A percentile compares a stretch with the other conserved stretches of the same genome.
These are phyloP conservation scores for Maconellicoccus hirsutus DNA, from an alignment of 1,140 invertebrate species.

Conservation along the genomic window DNA sequence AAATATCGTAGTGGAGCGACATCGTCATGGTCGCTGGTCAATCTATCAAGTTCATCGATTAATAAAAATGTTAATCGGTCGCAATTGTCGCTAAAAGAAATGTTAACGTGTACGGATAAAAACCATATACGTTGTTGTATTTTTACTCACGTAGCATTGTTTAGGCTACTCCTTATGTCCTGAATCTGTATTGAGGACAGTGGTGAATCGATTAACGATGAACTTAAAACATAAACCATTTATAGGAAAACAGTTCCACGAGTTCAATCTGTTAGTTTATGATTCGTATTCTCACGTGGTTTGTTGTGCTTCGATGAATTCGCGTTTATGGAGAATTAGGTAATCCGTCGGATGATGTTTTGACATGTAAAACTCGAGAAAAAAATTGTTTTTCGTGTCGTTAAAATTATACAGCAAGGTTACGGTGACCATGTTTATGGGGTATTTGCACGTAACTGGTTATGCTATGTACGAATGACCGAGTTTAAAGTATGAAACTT, in stretches of 20 bases:
- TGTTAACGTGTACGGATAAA: neutral
- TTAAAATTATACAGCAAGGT: constrained; percentile 1
- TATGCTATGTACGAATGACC: neutral
- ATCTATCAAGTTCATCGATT: constrained; percentile 1
- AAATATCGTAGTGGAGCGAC: neutral
- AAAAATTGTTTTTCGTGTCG: too few species aligned
- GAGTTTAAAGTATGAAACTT: neutral
- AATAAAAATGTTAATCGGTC: constrained; percentile 5
- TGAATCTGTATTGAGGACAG: neutral
- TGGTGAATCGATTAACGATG: neutral
- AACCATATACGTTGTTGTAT: neutral
- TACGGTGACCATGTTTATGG: neutral
- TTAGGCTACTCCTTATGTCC: neutral
- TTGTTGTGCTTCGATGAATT: too few species aligned
- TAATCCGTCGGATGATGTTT: too few species aligned
- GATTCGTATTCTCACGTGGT: too few species aligned
- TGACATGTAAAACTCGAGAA: too few species aligned
- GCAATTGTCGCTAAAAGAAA: neutral
- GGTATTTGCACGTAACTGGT: neutral
- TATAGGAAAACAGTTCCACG: neutral
- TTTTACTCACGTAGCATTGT: constrained; percentile 3
- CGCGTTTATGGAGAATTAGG: too few species aligned
- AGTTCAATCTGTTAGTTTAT: too few species aligned
- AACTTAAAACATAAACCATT: neutral
- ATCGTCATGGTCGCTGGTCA: neutral